Conservation (phyloP, 2,113 vertebrate genomes). For the Cyanistes caeruleus region DNA sequence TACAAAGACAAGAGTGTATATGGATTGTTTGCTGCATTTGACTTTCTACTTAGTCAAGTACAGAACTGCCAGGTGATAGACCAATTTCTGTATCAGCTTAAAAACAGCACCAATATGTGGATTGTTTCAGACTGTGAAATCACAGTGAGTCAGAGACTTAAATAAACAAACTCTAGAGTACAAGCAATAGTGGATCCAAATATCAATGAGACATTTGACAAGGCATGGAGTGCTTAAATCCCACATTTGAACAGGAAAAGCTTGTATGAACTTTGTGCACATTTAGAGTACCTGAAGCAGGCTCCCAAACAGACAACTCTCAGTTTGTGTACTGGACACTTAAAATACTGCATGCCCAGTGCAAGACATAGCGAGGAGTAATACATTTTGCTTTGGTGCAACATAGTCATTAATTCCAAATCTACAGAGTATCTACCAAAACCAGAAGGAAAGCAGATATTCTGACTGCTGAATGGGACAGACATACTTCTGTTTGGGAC, state of each 20-base stretch:
- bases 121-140: slow-evolving; percentile 24
- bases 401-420: neutral
- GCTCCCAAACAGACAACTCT: neutral
- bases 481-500: neutral
- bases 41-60: neutral
- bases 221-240: neutral
- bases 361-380: neutral
- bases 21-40: neutral
- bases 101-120: neutral
- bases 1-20: neutral
- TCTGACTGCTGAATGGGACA: neutral
- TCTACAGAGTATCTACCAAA: neutral
- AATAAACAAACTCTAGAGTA: neutral
- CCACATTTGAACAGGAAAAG: neutral
- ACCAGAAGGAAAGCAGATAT: neutral
- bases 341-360: neutral
- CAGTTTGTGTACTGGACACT: neutral
- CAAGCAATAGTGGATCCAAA: neutral
- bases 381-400: fast-evolving
- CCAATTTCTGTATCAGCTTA: neutral
- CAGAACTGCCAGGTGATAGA: neutral
- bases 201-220: neutral
- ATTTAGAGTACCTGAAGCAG: neutral
- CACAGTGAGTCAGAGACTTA: neutral
- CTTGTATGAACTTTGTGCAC: neutral